phyloP scores from a whole-genome alignment of 2,888 invertebrate species.

The Agrochola litura region DNA sequence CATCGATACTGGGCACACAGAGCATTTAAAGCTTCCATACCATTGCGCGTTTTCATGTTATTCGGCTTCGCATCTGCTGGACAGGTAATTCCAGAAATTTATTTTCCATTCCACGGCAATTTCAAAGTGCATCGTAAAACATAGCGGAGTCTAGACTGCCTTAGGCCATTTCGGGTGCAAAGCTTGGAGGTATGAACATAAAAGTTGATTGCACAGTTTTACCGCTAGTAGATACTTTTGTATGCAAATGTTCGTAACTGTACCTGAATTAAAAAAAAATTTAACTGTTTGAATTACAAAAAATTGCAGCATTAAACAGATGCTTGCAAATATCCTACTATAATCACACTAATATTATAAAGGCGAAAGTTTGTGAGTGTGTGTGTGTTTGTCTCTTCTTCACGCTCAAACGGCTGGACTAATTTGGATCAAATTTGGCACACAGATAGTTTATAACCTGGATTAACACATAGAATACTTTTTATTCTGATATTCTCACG shows the following conservation, averaged over 20 bases:
- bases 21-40: conserved; percentile 30
- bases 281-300: background rate
- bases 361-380: too few relatives aligned
- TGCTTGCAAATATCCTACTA: background rate
- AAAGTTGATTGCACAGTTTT: conserved; percentile 37
- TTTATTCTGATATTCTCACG: too few relatives aligned
- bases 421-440: too few relatives aligned
- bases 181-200: conserved; percentile 30
- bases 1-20: conserved; percentile 28
- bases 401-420: too few relatives aligned
- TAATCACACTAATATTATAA: too few relatives aligned
- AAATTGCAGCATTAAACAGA: background rate
- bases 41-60: conserved; percentile 20
- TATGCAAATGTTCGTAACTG: conserved; percentile 23
- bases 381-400: too few relatives aligned
- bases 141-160: conserved; percentile 42
- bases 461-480: too few relatives aligned
- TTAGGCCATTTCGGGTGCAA: conserved; percentile 46
- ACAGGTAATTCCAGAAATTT: conserved; percentile 29
- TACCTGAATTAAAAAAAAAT: conserved; percentile 11
- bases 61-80: conserved; percentile 29
- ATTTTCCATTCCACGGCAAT: conserved; percentile 30
- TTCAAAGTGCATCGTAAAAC: conserved; percentile 52
- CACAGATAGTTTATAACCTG: too few relatives aligned
- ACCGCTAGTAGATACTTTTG: conserved; percentile 13